Base-by-base conservation (phyloP, 2,888 invertebrate species). In the Drosophila recens region DNA sequence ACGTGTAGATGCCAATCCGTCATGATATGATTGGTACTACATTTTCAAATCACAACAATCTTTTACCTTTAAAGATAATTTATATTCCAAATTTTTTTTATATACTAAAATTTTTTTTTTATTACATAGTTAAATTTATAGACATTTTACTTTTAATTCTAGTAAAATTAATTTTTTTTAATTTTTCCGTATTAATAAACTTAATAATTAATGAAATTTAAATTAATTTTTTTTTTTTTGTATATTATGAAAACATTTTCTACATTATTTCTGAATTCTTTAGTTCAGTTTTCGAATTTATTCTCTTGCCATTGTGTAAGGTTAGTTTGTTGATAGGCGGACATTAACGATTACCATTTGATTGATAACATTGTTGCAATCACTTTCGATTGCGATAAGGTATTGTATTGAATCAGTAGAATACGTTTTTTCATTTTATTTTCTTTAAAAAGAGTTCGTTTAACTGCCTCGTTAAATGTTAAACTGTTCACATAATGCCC, bases 401-500 rank as follows among this genome's bases (percentile, higher is more conserved):
- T 34, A 11, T 11, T 43, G 43, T 11, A 5, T 20, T 20, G 43
- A 17, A 20, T 11, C 17, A 43, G 20, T 43, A 5, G 5, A 5
- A 20, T 11, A 17, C 0, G 10, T 5, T 30, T 30, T 17, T 43
- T 34, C 34, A 17, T 20, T 15, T 11, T 51, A 23, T 46, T 17
- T n/a, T 56, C 23, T 40, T 53, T 27, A 48, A 52, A 23, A 11
- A 20, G 38, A 51, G 38, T 56, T 40, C 42, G 33, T 15, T 23
- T 20, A 33, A 20, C 20, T 46, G 48, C 34, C 40, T n/a, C 49
- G 43, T 46, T 64, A 53, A 34, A 42, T 20, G 34, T 48, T 46
- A 54, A 73, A 56, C 59, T 64, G 59, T 56, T 48, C 56, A 45
- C 36, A 51, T 62, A 72, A 61, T 65, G 64, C 46, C 45, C 63